Evolutionary conservation across 2,113 vertebrate genomes (phyloP).

Genomic region (Scomber colias): DNA sequence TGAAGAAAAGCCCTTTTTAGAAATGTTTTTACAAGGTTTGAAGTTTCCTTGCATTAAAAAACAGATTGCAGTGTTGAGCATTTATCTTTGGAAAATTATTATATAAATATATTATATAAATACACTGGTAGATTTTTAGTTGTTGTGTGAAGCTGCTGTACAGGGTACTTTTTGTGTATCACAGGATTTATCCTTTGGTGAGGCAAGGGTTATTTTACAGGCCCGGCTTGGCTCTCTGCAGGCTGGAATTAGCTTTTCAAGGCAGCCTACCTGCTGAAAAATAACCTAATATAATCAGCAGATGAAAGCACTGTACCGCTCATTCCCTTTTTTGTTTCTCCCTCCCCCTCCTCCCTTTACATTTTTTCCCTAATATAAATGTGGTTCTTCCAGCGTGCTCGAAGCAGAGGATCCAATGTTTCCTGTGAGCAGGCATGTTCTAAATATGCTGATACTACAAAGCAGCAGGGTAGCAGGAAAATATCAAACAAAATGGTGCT

Average conservation of each 20-base stretch:
- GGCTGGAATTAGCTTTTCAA: conserved; percentile 62
- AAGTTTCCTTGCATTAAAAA: no score
- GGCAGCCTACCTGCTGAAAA: conserved; percentile 73
- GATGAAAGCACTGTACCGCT: conserved; percentile 67
- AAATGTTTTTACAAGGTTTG: no score
- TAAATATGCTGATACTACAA: conserved; percentile 77
- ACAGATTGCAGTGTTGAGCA: no score
- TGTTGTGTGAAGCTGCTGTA: background rate
- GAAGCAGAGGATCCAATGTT: conserved; percentile 64
- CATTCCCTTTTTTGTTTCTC: conserved; percentile 54
- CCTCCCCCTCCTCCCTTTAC: conserved; percentile 47
- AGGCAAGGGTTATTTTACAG: conserved; percentile 41
- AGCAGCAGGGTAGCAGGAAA: conserved; percentile 66
- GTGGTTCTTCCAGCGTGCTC: conserved; percentile 60
- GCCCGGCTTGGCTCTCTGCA: conserved; percentile 30
- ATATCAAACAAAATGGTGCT: conserved; percentile 85
- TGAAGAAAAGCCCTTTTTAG: background rate
- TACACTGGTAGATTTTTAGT: background rate
- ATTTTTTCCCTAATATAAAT: conserved; percentile 60
- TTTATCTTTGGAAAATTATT: background rate
- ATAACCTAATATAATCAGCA: conserved; percentile 67
- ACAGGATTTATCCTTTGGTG: conserved; percentile 19
- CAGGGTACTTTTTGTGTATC: background rate
- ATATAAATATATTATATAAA: background rate
- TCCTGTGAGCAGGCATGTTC: conserved; percentile 70